Evolutionary conservation across 2,113 vertebrate species (phyloP).

Genomic region (Semnornis frantzii): DNA sequence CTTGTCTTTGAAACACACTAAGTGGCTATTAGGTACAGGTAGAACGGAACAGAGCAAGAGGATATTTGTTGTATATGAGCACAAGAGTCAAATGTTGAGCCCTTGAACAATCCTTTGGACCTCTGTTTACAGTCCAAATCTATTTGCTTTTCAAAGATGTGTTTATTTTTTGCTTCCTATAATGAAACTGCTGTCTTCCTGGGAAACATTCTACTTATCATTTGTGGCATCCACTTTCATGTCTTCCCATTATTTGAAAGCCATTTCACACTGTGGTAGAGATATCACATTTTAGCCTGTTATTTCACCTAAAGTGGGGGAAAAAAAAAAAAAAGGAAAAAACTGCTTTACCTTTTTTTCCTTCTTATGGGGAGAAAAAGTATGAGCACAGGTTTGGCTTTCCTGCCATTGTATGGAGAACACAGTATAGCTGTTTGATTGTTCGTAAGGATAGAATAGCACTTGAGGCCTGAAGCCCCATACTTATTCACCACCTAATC

Average conservation of each 20-base stretch:
- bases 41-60: background rate
- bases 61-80: background rate
- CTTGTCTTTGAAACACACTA: background rate
- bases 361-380: background rate
- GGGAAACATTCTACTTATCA: background rate
- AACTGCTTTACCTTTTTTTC: background rate
- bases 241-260: slow-evolving; percentile 28
- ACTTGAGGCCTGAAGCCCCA: background rate
- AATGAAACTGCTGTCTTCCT: slow-evolving; percentile 7
- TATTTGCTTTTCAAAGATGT: slow-evolving; percentile 13
- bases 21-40: background rate
- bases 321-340: background rate
- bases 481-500: background rate
- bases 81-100: background rate
- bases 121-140: slow-evolving; percentile 10
- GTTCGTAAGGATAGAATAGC: background rate
- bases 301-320: background rate
- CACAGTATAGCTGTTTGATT: background rate
- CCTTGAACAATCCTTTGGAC: slow-evolving; percentile 1
- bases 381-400: background rate
- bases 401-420: background rate
- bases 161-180: background rate
- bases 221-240: background rate
- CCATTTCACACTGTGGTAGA: background rate
- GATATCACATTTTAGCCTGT: slow-evolving; percentile 1